A percentile compares a stretch with the other conserved stretches of the same genome.
Conservation (phyloP, 53 echinoderm and acorn worm species). For the Mesocentrotus franciscanus region DNA sequence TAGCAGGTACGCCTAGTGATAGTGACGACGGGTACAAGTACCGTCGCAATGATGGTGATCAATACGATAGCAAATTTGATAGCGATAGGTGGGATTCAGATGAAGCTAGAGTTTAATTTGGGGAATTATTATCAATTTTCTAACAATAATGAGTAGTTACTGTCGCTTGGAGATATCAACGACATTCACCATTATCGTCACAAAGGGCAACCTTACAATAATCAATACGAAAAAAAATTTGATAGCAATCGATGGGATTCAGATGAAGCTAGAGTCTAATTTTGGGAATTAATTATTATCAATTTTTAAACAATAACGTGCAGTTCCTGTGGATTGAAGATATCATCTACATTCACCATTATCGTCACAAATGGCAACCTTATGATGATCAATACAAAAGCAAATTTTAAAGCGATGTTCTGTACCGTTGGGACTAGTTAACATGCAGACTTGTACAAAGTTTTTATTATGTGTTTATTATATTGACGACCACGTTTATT, state of each 20-base stretch:
- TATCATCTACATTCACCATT: no score
- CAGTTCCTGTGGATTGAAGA: not conserved
- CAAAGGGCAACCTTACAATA: not conserved
- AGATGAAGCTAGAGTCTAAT: constrained; percentile 27
- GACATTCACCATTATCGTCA: not conserved
- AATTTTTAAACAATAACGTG: no score
- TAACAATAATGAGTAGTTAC: no score
- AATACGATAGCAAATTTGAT: constrained; percentile 2
- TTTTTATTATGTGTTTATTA: not conserved
- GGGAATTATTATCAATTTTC: no score
- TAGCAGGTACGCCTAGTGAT: constrained; percentile 75
- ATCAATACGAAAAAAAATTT: not conserved
- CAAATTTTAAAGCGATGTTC: not conserved
- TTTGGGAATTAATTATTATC: no score
- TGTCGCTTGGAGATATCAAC: not conserved
- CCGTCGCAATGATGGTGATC: not conserved
- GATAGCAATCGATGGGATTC: not conserved
- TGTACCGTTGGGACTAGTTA: no score
- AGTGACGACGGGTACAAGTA: not conserved
- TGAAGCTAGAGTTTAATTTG: constrained; percentile 29
- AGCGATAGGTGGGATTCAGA: constrained; percentile 41
- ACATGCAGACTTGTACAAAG: not conserved
- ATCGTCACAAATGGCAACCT: not conserved
- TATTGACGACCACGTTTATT: not conserved
- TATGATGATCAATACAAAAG: not conserved